Evolutionary conservation across 2,113 vertebrate genomes (phyloP), one percentile per base, ranked within the genome.

Genomic region (Willisornis vidua): DNA sequence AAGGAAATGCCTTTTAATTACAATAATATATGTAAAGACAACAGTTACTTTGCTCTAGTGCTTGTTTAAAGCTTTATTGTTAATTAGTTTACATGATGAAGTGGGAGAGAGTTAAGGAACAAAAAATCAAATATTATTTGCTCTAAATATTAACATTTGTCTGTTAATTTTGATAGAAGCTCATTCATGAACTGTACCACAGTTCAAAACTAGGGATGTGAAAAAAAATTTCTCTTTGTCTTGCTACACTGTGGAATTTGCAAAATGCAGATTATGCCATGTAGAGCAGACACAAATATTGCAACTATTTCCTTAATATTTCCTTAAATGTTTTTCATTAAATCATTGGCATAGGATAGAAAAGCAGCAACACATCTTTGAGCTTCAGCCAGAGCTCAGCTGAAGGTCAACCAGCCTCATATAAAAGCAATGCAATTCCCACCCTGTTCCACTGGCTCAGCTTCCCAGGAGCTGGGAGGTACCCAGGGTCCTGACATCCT

Each of bases 1-100:
- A 78, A 77, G 65, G 71, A 89, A 95, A 95, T 87, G 55, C 48
- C 73, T 90, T 96, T 96, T 94, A 88, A 96, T 95, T 97, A 94
- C 85, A 73, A 61, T 72, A 93, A 91, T 73, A 85, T 72, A 95
- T 43, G 58, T 95, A 94, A 85, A 90, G 78, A 87, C 78, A 95
- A 84, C 39, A 52, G 67, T 66, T 83, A 89, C 62, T 89, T 93
- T 3, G 2, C 28, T 62, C 63, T 65, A 76, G 82, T 76, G 85
- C 65, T 92, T 79, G 58, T 94, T 94, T 88, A 92, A 94, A 51
- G 55, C 29, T 93, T 89, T 91, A 68, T n/a, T 85, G 71, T 94
- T 97, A 96, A 97, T 96, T 93, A 93, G 78, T 90, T 95, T 73
- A 91, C 51, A 91, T 1, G 13, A 71, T 82, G 71, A 89, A 91